These are phyloP conservation scores for Ursus arctos DNA, from an alignment of 2,113 vertebrate genomes.

Conservation along the genomic window DNA sequence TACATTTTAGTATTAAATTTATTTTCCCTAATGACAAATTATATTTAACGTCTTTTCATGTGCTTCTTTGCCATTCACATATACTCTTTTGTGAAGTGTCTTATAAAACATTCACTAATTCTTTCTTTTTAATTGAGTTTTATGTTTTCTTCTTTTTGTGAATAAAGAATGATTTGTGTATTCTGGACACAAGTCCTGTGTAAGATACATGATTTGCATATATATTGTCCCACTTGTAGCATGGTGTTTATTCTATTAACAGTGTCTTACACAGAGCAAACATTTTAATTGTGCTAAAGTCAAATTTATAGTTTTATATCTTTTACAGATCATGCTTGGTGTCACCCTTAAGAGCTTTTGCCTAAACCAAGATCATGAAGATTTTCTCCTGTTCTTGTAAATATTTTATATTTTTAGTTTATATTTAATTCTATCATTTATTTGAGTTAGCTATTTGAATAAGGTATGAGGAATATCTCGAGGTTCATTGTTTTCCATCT, in stretches of 20 bases:
- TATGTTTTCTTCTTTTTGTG: neutral
- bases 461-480: neutral
- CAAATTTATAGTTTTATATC: neutral
- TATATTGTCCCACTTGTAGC: neutral
- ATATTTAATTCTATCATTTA: neutral
- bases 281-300: neutral
- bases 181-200: neutral
- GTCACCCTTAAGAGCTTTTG: neutral
- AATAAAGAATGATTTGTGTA: neutral
- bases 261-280: neutral
- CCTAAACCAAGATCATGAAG: neutral
- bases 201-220: neutral
- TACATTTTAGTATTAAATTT: neutral
- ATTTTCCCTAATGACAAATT: neutral
- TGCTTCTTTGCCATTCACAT: neutral
- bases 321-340: neutral
- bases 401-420: neutral
- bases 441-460: neutral
- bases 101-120: neutral
- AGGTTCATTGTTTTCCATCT: neutral
- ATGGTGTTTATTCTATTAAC: neutral
- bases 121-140: neutral
- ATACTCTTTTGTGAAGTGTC: neutral
- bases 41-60: neutral
- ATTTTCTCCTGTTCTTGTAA: neutral